Evolutionary conservation across 2,113 vertebrate genomes (phyloP).

Genomic region (Turnix velox): DNA sequence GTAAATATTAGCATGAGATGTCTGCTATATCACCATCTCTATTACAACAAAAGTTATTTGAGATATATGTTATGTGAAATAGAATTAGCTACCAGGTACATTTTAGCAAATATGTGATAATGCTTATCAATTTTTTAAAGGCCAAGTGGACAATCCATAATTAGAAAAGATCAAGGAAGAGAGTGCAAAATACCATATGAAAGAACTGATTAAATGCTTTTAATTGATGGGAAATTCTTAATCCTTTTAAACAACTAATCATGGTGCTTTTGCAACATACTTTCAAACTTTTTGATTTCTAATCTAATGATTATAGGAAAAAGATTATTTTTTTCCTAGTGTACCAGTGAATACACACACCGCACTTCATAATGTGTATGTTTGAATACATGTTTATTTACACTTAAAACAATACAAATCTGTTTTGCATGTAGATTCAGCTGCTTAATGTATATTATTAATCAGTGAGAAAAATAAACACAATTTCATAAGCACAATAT

Average conservation of each 20-base stretch:
- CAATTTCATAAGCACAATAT: not conserved
- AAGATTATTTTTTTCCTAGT: not conserved
- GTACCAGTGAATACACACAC: not conserved
- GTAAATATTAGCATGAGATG: slow-evolving; percentile 16
- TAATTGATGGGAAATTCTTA: not conserved
- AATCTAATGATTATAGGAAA: not conserved
- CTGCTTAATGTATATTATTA: not conserved
- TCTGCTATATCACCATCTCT: not conserved
- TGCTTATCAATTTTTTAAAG: not conserved
- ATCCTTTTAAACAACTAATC: not conserved
- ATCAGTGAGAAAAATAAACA: not conserved
- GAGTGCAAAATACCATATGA: not conserved
- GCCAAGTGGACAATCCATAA: not conserved
- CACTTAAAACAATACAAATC: not conserved
- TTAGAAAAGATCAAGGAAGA: not conserved
- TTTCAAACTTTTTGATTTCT: not conserved
- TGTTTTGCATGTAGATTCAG: not conserved
- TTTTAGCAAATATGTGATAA: not conserved
- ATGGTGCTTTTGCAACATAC: not conserved
- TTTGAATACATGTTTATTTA: not conserved
- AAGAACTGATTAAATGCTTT: not conserved
- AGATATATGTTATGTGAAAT: not conserved
- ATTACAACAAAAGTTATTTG: not conserved
- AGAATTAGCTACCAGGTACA: not conserved
- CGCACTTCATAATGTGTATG: not conserved